Evolutionary conservation across 1,140 invertebrate genomes (phyloP), one percentile per base, ranked within the genome.

Genomic region (Holcopasites calliopsidis): DNA sequence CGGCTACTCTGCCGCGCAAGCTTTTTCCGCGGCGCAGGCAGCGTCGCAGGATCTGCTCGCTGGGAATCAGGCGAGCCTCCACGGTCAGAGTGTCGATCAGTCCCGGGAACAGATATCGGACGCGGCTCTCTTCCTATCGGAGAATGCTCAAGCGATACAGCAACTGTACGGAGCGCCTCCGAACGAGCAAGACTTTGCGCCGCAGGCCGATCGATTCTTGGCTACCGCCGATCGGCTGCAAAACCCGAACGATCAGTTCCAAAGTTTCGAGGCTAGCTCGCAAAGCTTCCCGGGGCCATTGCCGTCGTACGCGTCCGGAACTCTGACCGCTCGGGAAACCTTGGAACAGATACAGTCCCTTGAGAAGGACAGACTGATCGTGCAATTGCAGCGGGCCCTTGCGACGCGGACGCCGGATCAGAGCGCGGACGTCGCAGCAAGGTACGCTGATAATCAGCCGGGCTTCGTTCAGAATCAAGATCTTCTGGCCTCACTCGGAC

Each of bases 141-240:
- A 92, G 65, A 91, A 92, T 70, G 88, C 91, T 7, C 86, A 89
- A 65, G 89, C 90, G 1, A 90, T 91, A 26, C 88, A 91, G 0
- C 76, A 90, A 58, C 71, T 91, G 1, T 91, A 92, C 42, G 86
- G 86, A 2, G 80, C 88, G 0, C 85, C 88, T 0, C 87, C 89
- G 1, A 71, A 76, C 7, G 85, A 87, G 68, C 78, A 90, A 16
- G 84, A 83, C n/a, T 91, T 89, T 38, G 90, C 88, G 0, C 90
- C 90, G 5, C 42, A 82, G 26, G 65, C 80, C 50, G 78, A 88
- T 0, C 80, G 88, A 10, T 83, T 81, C 50, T 42, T 79, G 10
- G 40, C 69, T 16, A 64, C 74, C 6, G 28, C 23, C 1, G 85
- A 86, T 78, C 83, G 86, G 54, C 38, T 82, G 35, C 83, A 82